Evolutionary conservation across 2,888 invertebrate species (phyloP).

Genomic region (Electrophaes corylata): DNA sequence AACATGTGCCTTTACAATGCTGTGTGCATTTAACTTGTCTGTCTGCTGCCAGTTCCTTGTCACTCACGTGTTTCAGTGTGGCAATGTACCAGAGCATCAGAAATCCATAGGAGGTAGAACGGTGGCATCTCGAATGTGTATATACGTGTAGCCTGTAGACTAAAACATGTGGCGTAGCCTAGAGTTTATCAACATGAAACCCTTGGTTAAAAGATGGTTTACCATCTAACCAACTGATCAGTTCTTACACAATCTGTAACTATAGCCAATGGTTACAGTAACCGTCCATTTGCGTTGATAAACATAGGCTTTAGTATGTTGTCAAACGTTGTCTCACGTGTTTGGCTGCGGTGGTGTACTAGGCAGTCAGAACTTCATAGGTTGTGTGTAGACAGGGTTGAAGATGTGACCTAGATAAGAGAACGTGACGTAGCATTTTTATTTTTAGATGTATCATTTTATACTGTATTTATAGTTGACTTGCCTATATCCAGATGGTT

Average conservation of each 20-base stretch:
- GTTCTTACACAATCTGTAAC: neutral
- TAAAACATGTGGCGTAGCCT: neutral
- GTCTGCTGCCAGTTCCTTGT: conserved; percentile 17
- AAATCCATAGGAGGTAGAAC: conserved; percentile 1
- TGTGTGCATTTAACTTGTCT: conserved; percentile 14
- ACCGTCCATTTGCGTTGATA: neutral
- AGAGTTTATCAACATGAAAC: neutral
- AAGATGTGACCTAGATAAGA: neutral
- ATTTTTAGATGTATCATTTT: neutral
- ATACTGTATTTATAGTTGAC: too few relatives aligned
- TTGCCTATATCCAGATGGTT: too few relatives aligned
- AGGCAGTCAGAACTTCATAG: conserved; percentile 6
- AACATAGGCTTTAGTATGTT: neutral
- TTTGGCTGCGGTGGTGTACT: conserved; percentile 4
- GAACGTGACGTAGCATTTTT: neutral
- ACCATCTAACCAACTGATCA: neutral
- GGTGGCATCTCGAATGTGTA: neutral
- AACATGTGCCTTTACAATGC: neutral
- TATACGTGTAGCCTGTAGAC: neutral
- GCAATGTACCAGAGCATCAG: conserved; percentile 30
- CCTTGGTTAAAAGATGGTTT: neutral
- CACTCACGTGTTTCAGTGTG: conserved; percentile 37
- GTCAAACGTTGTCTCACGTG: conserved; percentile 7
- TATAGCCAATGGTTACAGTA: neutral
- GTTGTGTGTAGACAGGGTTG: neutral